Conservation (phyloP, 1,140 invertebrate species). For the Rhyzopertha dominica region DNA sequence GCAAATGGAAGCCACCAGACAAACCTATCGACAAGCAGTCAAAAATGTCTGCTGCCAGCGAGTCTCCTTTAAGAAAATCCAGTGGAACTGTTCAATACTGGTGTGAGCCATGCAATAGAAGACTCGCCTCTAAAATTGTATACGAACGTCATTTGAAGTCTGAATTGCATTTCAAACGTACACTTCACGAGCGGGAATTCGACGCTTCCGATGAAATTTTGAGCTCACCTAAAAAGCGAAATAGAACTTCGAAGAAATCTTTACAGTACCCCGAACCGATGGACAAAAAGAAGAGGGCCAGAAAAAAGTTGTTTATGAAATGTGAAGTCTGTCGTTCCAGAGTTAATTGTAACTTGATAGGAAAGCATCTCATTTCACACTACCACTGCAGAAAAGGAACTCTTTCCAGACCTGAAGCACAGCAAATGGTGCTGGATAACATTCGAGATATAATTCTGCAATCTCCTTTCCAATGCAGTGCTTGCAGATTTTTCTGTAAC, state of each 20-base stretch:
- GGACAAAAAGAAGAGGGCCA: constrained; percentile 48
- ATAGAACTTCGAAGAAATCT: constrained; percentile 35
- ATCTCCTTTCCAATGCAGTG: constrained; percentile 75
- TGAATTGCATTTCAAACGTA: constrained; percentile 64
- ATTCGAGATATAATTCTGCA: constrained; percentile 71
- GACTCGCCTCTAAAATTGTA: constrained; percentile 63
- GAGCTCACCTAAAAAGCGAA: constrained; percentile 32
- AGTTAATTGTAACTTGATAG: constrained; percentile 63
- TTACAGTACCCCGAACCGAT: constrained; percentile 24
- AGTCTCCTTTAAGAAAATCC: constrained; percentile 35
- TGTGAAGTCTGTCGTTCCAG: constrained; percentile 67
- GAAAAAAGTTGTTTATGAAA: constrained; percentile 54
- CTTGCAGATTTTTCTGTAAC: constrained; percentile 82
- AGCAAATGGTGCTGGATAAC: constrained; percentile 65
- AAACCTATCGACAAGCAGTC: constrained; percentile 41
- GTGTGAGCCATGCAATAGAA: constrained; percentile 72
- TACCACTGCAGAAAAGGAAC: constrained; percentile 70
- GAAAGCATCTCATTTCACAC: constrained; percentile 78
- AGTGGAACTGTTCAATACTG: constrained; percentile 60
- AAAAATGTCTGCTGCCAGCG: constrained; percentile 9
- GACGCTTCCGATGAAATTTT: constrained; percentile 48
- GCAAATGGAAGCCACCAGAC: constrained; percentile 67
- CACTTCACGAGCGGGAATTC: constrained; percentile 59
- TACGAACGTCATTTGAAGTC: constrained; percentile 72
- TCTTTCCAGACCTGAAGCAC: constrained; percentile 49